A percentile compares a stretch with the other conserved stretches of the same genome.
Conservation (phyloP, 2,888 invertebrate species). For the Ommatoiulus sabulosus region DNA sequence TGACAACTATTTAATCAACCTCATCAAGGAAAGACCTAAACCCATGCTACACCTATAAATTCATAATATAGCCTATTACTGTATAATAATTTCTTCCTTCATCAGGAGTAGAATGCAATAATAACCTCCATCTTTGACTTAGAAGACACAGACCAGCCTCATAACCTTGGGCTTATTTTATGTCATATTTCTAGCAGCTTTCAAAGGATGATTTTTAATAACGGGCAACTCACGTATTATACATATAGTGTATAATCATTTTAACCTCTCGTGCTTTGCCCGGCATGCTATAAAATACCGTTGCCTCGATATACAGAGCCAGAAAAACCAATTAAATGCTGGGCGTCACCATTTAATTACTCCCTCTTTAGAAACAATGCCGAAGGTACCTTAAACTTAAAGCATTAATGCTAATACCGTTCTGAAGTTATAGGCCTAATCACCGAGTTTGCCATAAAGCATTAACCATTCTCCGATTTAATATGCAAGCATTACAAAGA, state of each 20-base stretch:
- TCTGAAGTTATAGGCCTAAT: not conserved
- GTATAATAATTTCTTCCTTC: not conserved
- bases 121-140: not conserved
- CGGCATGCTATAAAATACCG: not conserved
- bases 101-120: not conserved
- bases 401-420: not conserved
- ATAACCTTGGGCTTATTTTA: not conserved
- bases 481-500: too few relatives aligned
- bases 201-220: not conserved
- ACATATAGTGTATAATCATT: not conserved
- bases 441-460: not conserved
- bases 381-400: not conserved
- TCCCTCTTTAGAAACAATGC: not conserved
- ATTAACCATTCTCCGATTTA: not conserved
- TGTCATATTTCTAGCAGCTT: not conserved
- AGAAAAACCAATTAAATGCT: not conserved
- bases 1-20: not conserved
- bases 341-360: not conserved
- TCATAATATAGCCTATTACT: not conserved
- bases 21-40: not conserved
- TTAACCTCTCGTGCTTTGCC: not conserved
- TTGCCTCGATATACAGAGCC: not conserved
- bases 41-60: not conserved
- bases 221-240: not conserved
- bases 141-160: not conserved